These are phyloP conservation scores for Saccostrea cuccullata DNA, from an alignment of 1,140 invertebrate species.

Conservation along the genomic window DNA sequence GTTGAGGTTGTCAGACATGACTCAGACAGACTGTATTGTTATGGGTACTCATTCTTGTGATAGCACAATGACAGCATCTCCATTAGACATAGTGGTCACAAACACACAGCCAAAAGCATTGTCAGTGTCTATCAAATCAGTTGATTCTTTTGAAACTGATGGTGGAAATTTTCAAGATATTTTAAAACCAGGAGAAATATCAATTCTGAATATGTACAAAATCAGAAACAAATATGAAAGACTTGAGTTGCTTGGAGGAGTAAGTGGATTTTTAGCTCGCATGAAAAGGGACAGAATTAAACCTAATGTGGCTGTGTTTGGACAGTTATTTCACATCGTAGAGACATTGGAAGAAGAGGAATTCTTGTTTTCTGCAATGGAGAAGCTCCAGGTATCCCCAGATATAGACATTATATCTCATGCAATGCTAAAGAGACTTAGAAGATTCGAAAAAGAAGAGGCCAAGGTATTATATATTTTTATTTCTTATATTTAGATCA, in stretches of 20 bases:
- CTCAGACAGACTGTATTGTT: neutral
- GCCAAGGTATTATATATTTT: neutral
- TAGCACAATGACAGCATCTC: neutral
- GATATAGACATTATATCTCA: slow-evolving; percentile 31
- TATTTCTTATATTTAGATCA: too few relatives aligned
- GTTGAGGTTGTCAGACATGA: neutral
- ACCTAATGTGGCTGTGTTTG: slow-evolving; percentile 5
- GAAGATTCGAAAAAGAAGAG: neutral
- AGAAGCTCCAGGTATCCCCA: neutral
- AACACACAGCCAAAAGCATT: neutral
- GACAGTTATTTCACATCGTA: slow-evolving; percentile 13
- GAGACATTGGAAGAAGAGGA: slow-evolving; percentile 13
- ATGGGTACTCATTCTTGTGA: neutral
- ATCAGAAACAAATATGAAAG: slow-evolving; percentile 1
- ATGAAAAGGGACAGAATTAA: neutral
- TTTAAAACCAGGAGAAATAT: slow-evolving; percentile 21
- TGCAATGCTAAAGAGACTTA: slow-evolving; percentile 19
- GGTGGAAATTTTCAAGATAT: neutral
- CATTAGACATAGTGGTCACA: neutral
- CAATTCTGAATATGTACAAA: neutral
- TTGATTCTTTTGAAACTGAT: neutral
- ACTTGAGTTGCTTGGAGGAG: neutral
- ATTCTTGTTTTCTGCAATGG: neutral
- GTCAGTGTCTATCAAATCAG: neutral
- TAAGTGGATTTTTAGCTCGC: neutral